Base-by-base conservation (phyloP, 1,140 invertebrate genomes). In the Danaus melanippus region DNA sequence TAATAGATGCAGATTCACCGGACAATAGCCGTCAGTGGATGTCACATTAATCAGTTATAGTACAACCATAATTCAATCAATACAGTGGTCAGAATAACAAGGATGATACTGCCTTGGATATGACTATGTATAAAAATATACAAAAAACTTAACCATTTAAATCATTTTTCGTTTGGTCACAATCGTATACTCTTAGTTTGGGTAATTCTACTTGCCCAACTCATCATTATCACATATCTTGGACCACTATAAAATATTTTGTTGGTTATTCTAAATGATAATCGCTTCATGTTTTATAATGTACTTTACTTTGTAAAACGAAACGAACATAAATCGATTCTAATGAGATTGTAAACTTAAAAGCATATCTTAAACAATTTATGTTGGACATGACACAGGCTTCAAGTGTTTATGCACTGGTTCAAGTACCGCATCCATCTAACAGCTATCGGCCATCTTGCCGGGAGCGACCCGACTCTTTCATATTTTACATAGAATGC, bases 401-500 rank as follows among this genome's bases (percentile, higher is more conserved):
- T 59, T 55, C 55, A 56, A 59, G 61, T 56, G 57, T 63, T 53
- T 53, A 64, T 53, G 53, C 54, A 40, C 51, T 43, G 41, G 54
- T 64, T 63, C 56, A 46, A 60, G 50, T 72, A 57, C 74, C 75
- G 61, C 66, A 69, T 76, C 76, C 71, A 75, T 65, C 56, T 58
- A 49, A 41, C 50, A 58, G 53, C 42, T 52, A 55, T 49, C 50
- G 47, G 41, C 21, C 60, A 65, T 70, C 64, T 52, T 52, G 63
- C 64, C 67, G 60, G 68, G 59, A 73, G 68, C 67, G 50, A 61
- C 42, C 57, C 65, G 55, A 66, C 61, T 67, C 69, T 70, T 85
- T 86, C 81, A 86, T 86, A 86, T 84, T 84, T 86, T 82, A 82
- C 83, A 86, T 84, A 84, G 83, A 86, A 86, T 82, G 75, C 64